These are phyloP conservation scores for Coendou prehensilis DNA, from an alignment of 2,797 vertebrate species.

Conservation along the genomic window DNA sequence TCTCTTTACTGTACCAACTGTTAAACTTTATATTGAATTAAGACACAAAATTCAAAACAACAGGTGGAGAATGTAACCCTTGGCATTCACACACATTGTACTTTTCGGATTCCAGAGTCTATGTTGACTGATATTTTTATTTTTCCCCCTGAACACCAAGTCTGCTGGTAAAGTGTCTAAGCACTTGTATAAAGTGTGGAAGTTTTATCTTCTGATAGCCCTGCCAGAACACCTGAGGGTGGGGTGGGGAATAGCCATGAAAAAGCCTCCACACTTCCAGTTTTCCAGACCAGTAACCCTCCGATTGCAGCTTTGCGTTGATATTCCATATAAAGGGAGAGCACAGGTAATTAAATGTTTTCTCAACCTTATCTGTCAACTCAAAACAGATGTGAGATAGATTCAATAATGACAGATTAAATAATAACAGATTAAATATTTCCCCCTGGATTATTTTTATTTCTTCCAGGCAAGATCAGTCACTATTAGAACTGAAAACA, in stretches of 20 bases:
- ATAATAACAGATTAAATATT: neutral
- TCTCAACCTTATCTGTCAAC: neutral
- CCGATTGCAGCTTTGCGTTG: neutral
- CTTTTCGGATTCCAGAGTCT: slow-evolving; percentile 18
- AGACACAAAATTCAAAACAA: neutral
- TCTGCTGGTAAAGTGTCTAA: slow-evolving; percentile 92
- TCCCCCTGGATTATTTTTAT: slow-evolving; percentile 14
- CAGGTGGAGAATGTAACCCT: neutral
- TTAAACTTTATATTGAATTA: slow-evolving; percentile 21
- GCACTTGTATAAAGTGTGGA: slow-evolving; percentile 97
- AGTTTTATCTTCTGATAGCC: slow-evolving; percentile 93
- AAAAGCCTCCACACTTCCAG: neutral
- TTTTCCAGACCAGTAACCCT: neutral
- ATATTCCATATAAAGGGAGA: neutral
- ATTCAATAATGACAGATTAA: slow-evolving; percentile 25
- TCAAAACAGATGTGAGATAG: neutral
- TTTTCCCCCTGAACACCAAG: slow-evolving; percentile 91
- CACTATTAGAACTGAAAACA: neutral
- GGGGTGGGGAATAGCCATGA: neutral
- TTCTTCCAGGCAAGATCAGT: neutral
- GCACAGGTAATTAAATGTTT: neutral
- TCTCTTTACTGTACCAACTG: neutral
- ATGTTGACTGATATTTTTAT: slow-evolving; percentile 83
- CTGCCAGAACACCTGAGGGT: slow-evolving; percentile 17
- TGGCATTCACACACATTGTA: neutral